phyloP scores from a whole-genome alignment of 2,113 vertebrate genomes.

The Nesogale talazaci region DNA sequence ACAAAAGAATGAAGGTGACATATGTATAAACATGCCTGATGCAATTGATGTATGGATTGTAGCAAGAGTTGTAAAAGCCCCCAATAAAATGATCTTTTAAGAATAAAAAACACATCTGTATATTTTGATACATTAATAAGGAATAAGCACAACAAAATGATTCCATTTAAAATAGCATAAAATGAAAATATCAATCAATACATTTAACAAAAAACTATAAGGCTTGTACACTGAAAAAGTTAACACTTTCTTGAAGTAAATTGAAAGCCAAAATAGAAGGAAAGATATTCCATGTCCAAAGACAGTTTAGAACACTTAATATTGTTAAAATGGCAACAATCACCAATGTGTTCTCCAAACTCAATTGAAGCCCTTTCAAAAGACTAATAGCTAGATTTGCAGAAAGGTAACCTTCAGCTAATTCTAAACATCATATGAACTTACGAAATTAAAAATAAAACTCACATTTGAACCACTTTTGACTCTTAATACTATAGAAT shows the following conservation, averaged over 20 bases:
- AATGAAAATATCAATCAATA: background rate
- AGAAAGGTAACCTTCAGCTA: background rate
- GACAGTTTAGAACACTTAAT: background rate
- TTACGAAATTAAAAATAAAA: no score
- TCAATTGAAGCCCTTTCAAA: background rate
- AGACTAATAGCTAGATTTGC: background rate
- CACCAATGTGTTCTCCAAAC: background rate
- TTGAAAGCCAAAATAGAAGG: background rate
- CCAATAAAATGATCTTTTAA: no score
- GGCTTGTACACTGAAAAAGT: background rate
- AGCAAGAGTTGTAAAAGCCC: no score
- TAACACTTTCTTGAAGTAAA: background rate
- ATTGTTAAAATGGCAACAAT: background rate
- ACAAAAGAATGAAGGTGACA: no score
- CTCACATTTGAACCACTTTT: no score
- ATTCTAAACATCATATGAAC: background rate
- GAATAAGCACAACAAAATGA: constrained; percentile 13
- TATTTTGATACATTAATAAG: background rate
- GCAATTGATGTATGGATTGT: no score
- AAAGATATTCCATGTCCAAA: background rate
- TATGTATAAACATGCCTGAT: no score
- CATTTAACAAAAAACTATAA: background rate
- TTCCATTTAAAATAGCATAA: background rate
- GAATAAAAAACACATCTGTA: background rate
- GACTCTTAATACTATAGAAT: no score